phyloP scores from a whole-genome alignment of 2,113 vertebrate genomes.

The Anoplopoma fimbria region DNA sequence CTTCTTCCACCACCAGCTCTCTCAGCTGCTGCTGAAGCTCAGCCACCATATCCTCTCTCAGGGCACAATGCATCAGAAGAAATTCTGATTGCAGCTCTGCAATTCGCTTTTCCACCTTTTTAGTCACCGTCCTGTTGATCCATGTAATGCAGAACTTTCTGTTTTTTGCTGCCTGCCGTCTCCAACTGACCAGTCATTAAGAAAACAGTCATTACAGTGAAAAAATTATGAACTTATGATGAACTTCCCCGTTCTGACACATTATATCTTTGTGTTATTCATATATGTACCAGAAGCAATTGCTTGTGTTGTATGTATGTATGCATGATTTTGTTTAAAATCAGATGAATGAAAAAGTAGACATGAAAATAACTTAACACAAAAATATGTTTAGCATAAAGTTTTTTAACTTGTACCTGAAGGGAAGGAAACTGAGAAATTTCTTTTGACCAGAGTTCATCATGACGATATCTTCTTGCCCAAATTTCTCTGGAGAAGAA shows the following conservation, averaged over 20 bases:
- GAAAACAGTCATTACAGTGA: background rate
- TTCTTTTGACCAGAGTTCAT: background rate
- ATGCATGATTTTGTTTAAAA: background rate
- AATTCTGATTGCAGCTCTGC: slow-evolving; percentile 4
- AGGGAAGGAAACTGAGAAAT: fast-evolving
- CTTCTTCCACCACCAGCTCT: background rate
- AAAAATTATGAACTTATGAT: background rate
- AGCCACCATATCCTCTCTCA: slow-evolving; percentile 12
- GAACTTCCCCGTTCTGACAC: no score
- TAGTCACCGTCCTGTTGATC: slow-evolving; percentile 39
- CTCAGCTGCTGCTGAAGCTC: background rate
- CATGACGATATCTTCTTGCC: slow-evolving; percentile 22
- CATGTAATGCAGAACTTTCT: slow-evolving; percentile 4
- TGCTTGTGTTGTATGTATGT: background rate
- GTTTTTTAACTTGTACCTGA: slow-evolving; percentile 24
- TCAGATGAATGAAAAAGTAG: background rate
- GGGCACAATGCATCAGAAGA: background rate
- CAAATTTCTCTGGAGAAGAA: slow-evolving; percentile 11
- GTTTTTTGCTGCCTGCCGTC: background rate
- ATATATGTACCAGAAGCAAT: background rate
- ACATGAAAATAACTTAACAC: background rate
- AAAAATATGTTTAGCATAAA: background rate
- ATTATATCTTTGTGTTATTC: background rate
- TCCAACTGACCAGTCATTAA: background rate
- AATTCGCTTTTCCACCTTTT: slow-evolving; percentile 22